A percentile compares a stretch with the other conserved stretches of the same genome.
Conservation (phyloP, 2,888 invertebrate species). For the Coenonympha glycerion region DNA sequence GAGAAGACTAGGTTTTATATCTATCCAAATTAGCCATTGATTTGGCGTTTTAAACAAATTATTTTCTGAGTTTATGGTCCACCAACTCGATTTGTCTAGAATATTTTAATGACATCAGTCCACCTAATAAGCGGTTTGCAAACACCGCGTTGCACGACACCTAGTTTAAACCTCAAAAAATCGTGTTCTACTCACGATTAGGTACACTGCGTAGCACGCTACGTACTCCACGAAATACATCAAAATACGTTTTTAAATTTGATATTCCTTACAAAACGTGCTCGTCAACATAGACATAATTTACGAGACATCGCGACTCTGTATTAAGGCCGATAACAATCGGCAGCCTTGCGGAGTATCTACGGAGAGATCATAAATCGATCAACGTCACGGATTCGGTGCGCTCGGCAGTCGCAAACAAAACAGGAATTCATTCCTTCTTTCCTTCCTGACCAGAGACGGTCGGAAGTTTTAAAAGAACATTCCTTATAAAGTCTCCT, state of each 20-base stretch:
- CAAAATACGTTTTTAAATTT: not conserved
- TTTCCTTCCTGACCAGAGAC: constrained; percentile 25
- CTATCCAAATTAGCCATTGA: too few relatives aligned
- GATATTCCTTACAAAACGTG: not conserved
- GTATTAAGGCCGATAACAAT: constrained; percentile 10
- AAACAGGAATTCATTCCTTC: constrained; percentile 20
- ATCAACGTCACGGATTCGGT: constrained; percentile 16
- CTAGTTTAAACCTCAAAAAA: too few relatives aligned
- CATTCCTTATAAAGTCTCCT: constrained; percentile 18
- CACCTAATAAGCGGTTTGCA: too few relatives aligned
- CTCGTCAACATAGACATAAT: not conserved
- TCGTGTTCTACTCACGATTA: too few relatives aligned
- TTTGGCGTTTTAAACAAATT: too few relatives aligned
- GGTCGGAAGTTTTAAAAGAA: constrained; percentile 23
- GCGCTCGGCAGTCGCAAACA: constrained; percentile 6
- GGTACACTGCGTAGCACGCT: too few relatives aligned
- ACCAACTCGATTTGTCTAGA: too few relatives aligned
- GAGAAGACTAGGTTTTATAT: too few relatives aligned
- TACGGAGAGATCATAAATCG: constrained; percentile 9
- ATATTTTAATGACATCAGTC: too few relatives aligned
- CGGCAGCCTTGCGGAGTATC: not conserved
- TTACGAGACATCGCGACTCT: constrained; percentile 10
- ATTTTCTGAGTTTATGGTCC: too few relatives aligned
- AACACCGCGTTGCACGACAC: too few relatives aligned
- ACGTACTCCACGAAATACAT: not conserved